Base-by-base conservation (phyloP, 2,113 vertebrate genomes). In the Tychaedon coryphoeus region DNA sequence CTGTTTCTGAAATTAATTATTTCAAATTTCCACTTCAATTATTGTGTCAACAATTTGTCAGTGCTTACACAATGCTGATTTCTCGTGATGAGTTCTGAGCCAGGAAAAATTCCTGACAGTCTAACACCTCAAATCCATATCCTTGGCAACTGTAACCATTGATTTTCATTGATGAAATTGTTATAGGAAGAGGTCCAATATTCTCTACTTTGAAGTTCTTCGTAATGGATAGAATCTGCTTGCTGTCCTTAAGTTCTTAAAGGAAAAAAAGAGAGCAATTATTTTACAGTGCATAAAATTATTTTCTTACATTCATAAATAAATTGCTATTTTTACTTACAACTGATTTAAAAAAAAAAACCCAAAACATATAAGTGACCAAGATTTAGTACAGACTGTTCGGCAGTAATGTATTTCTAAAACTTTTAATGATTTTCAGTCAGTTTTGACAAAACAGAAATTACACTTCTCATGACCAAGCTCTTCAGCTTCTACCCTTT, bases 141-240 rank as follows among this genome's bases (percentile, higher is more conserved):
- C 99, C 99, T 95, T 99, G 99, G 95, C 99, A 99, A 86, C 98
- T 98, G 94, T 99, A 99, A 12, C 99, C 99, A 92, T 98, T 99
- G 92, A 99, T 99, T 92, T 98, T 99, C 99, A 99, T 98, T 13
- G 99, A 99, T n/a, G 98, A 98, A 95, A 99, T 98, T 2, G 98
- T 99, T 95, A 99, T 94, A 36, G 99, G 99, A 95, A 99, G 98
- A 95, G 99, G 98, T 23, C 99, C 99, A 2, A 99, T 98, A 67
- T 99, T 99, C 96, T 99, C 99, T 89, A 99, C 99, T 97, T 99
- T 99, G 96, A 99, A 99, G 96, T 98, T 99, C 97, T 99, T 99
- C 15, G 97, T 99, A 97, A 98, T 99, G 97, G 97, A 99, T 97
- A 97, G 98, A 98, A 96, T 98, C 20, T 99, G 99, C 97, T 99